Base-by-base conservation (phyloP, 2,888 invertebrate genomes). In the Pocota personata region DNA sequence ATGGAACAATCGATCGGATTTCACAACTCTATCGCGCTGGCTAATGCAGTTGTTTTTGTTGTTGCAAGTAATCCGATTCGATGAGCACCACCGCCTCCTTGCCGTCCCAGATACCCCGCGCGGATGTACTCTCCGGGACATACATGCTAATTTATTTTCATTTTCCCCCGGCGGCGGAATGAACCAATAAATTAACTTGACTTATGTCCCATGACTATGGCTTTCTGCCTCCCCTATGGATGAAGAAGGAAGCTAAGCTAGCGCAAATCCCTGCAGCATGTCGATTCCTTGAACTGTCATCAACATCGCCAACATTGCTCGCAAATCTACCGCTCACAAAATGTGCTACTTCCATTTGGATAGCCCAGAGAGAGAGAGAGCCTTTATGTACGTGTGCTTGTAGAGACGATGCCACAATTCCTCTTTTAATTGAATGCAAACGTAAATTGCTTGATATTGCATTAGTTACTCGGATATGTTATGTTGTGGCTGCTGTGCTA, bases 181-280 rank as follows among this genome's bases (percentile, higher is more conserved):
- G 82, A 82, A 82, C 86, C 86, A 86, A 86, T 86, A 86, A 86
- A 86, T 86, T 82, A 86, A 86, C 86, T 86, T 86, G 86, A 86
- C 86, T 86, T 86, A 86, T 86, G 86, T 86, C 86, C 82, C 86
- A 86, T 82, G 82, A 72, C 76, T 72, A 86, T 72, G 76, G 80
- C 30, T 66, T 58, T 69, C 35, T 50, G 52, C 62, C 55, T 21
- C 58, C 66, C 50, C 35, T 64, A 14, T 46, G 43, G 46, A 8
- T 52, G 30, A 66, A 69, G 40, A 55, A 58, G 64, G 76, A 57
- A 82, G 76, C 78, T 73, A 37, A 55, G 50, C 69, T 67, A 69
- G 73, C 24, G 24, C 55, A 62, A 73, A 82, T 86, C 86, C 86
- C 86, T 77, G 82, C 82, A 82, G 82, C 67, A 80, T 86, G 86